Evolutionary conservation across 2,888 invertebrate species (phyloP).

Genomic region (Drosophila anceps): DNA sequence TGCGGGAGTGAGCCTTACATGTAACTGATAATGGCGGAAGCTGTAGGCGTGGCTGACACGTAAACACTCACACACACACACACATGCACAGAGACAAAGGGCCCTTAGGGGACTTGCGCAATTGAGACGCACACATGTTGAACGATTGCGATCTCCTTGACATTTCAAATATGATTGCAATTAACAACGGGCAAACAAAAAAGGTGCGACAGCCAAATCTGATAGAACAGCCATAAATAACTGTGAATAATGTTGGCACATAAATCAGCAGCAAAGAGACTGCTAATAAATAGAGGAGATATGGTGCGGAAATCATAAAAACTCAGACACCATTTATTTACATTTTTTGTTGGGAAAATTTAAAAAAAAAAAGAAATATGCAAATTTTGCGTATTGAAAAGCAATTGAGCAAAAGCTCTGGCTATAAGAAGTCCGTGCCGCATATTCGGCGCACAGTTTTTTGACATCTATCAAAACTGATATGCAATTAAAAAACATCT

Average conservation of each 20-base stretch:
- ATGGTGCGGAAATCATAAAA: background rate
- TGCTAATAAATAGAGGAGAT: conserved; percentile 7
- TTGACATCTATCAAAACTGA: conserved; percentile 11
- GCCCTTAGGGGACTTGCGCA: conserved; percentile 55
- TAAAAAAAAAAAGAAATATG: background rate
- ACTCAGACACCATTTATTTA: background rate
- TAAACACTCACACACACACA: too few species aligned
- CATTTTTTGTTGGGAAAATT: background rate
- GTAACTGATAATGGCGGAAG: conserved; percentile 19
- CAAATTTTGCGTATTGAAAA: background rate
- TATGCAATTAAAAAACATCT: conserved; percentile 6
- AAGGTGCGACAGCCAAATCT: conserved; percentile 15
- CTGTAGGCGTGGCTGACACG: conserved; percentile 3
- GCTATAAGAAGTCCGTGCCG: background rate
- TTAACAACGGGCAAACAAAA: conserved; percentile 45
- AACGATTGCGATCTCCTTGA: conserved; percentile 67
- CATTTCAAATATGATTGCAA: conserved; percentile 68
- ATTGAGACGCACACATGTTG: conserved; percentile 69
- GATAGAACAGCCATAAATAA: conserved; percentile 25
- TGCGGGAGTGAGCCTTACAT: conserved; percentile 13
- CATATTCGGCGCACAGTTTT: background rate
- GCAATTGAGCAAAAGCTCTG: background rate
- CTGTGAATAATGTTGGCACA: conserved; percentile 2
- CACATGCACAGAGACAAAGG: conserved; percentile 8
- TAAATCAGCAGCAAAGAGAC: conserved; percentile 6